Percentiles rank a stretch among this genome's conserved stretches.
These are phyloP conservation scores for Clitarchus hookeri DNA, from an alignment of 2,888 invertebrate genomes.

Conservation along the genomic window DNA sequence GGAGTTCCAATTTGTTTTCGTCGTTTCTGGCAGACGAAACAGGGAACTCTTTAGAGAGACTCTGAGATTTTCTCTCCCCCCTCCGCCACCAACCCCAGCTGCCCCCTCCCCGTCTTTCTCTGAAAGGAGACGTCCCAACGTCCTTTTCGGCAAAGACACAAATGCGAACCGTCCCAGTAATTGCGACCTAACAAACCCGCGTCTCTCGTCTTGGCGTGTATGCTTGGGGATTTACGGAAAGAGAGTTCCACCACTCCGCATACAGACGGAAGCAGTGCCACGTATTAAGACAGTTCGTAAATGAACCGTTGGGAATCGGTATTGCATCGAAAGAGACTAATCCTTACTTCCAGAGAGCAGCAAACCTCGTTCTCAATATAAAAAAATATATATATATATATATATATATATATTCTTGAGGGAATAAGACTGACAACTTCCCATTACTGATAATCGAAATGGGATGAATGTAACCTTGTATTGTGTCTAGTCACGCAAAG, in stretches of 20 bases:
- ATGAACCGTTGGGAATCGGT: background rate
- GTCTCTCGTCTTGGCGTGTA: background rate
- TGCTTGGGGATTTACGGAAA: background rate
- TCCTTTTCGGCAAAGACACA: background rate
- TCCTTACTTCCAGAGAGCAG: too few species aligned
- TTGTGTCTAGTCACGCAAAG: too few species aligned
- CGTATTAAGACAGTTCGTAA: background rate
- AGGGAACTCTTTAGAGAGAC: background rate
- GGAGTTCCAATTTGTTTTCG: conserved; percentile 2
- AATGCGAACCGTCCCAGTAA: background rate
- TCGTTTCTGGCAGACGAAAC: background rate
- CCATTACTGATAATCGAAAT: too few species aligned
- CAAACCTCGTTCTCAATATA: too few species aligned
- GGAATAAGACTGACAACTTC: too few species aligned
- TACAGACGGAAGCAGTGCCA: background rate
- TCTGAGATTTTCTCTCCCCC: background rate
- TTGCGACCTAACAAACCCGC: background rate
- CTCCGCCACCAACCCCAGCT: background rate
- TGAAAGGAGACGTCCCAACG: background rate
- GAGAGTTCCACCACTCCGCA: background rate
- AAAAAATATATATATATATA: too few species aligned
- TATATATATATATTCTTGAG: too few species aligned
- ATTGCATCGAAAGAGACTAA: too few species aligned
- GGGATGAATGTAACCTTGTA: too few species aligned
- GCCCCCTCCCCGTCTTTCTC: background rate